phyloP scores from a whole-genome alignment of 2,797 vertebrate genomes.

The Eidolon dupreanum region DNA sequence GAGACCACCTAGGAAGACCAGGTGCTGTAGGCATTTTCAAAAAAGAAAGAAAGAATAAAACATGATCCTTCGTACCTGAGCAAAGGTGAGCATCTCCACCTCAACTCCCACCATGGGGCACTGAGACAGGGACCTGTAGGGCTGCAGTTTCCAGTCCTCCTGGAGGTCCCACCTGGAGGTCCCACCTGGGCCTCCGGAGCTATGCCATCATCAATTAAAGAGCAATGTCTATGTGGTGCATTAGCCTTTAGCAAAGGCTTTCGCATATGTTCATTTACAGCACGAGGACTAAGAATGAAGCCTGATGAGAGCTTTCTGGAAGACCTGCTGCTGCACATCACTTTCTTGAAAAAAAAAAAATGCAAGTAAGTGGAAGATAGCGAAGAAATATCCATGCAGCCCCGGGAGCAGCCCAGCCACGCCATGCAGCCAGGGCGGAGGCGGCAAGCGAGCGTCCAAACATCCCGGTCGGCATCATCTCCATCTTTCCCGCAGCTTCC shows the following conservation, averaged over 20 bases:
- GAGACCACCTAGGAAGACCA: no score
- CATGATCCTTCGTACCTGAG: accelerated
- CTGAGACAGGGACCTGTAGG: accelerated
- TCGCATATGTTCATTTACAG: accelerated
- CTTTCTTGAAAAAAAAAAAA: not conserved
- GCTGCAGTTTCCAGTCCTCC: not conserved
- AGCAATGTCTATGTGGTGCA: accelerated
- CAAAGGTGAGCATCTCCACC: not conserved
- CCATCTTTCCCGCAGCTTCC: not conserved
- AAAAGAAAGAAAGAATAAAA: not conserved
- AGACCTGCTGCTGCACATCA: accelerated
- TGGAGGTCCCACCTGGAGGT: not conserved
- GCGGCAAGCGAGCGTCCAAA: accelerated
- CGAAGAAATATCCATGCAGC: not conserved
- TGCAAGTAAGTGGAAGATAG: not conserved
- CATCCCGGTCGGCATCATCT: not conserved
- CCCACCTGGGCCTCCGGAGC: not conserved
- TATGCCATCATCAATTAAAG: not conserved
- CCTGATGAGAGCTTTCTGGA: not conserved
- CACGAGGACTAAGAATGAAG: not conserved
- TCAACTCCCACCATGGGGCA: accelerated
- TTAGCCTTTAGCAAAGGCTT: not conserved
- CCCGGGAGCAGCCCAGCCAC: accelerated
- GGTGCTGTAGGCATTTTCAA: not conserved
- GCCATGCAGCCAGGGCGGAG: accelerated